Evolutionary conservation across 1,140 invertebrate genomes (phyloP), one percentile per base, ranked within the genome.

Genomic region (Macrobrachium nipponense): DNA sequence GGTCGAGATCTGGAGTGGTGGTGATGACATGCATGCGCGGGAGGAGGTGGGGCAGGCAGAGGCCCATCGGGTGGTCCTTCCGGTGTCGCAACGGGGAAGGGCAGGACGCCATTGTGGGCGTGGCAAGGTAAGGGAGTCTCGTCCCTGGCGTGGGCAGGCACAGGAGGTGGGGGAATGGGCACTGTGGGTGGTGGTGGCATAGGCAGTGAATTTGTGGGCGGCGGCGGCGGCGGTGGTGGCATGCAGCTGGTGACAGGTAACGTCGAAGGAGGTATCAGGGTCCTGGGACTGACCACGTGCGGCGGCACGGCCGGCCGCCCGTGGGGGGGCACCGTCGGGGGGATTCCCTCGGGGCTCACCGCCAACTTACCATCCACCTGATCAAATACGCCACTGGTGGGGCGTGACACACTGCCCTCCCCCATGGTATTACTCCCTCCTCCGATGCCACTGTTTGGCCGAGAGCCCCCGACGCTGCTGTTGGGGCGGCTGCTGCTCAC

Each of bases 271-370:
- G 79, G 78, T 18, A 80, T 75, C 12, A 23, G 58, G 66, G 15
- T 80, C 43, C 85, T 76, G 36, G 70, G 70, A 43, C 72, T 68
- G 70, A 75, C 60, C 58, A 84, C 15, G 23, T 87, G 87, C 17
- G 76, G 87, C 8, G 87, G 87, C 60, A 87, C 78, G n/a, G 36
- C 43, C 12, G 87, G 87, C 4, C 87, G 80, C 12, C 87, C 87
- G 44, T 87, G 87, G 11, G 87, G 87, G 23, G 87, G 87, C 60
- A 87, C 82, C 43, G 60, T 15, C 10, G 87, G 87, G 18, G 87
- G 77, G 14, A 68, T 23, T 1, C 64, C 68, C 66, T 84, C 87
- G 18, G 81, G 82, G 51, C 87, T 87, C 8, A 64, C 17, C 8
- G 58, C 17, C 11, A 20, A 18, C 0, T 36, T 36, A 36, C 73